phyloP scores from a whole-genome alignment of 2,797 vertebrate species.

The Cyclopterus lumpus region DNA sequence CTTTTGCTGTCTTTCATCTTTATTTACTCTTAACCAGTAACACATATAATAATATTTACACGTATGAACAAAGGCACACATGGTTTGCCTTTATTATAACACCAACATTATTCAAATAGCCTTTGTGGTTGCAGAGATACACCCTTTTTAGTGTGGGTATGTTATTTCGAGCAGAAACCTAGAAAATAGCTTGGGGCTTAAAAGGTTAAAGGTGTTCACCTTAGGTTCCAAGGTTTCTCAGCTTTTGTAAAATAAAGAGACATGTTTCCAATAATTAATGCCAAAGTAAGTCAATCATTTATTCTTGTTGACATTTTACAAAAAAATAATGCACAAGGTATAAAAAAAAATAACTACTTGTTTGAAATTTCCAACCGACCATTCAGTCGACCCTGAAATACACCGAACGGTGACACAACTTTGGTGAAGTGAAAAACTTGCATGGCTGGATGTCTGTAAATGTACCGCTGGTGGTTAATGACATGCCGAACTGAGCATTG shows the following conservation, averaged over 20 bases:
- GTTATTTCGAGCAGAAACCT: too few relatives aligned
- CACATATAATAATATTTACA: too few relatives aligned
- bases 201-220: too few relatives aligned
- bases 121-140: too few relatives aligned
- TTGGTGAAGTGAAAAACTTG: slow-evolving; percentile 25
- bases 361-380: slow-evolving; percentile 26
- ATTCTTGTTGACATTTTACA: slow-evolving; percentile 68
- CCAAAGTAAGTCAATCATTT: slow-evolving; percentile 75
- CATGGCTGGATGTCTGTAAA: slow-evolving; percentile 12
- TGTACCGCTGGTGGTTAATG: background rate
- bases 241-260: background rate
- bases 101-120: too few relatives aligned
- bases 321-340: slow-evolving; percentile 56
- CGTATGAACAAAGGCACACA: too few relatives aligned
- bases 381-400: slow-evolving; percentile 20
- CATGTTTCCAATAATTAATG: background rate
- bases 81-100: too few relatives aligned
- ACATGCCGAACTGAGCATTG: background rate
- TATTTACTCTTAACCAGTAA: too few relatives aligned
- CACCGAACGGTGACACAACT: slow-evolving; percentile 35
- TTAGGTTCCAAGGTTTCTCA: background rate
- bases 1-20: too few relatives aligned
- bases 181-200: too few relatives aligned
- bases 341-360: slow-evolving; percentile 57
- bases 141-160: too few relatives aligned